Base-by-base conservation (phyloP, 92 coral and sea anemone genomes). In the Paramuricea clavata region DNA sequence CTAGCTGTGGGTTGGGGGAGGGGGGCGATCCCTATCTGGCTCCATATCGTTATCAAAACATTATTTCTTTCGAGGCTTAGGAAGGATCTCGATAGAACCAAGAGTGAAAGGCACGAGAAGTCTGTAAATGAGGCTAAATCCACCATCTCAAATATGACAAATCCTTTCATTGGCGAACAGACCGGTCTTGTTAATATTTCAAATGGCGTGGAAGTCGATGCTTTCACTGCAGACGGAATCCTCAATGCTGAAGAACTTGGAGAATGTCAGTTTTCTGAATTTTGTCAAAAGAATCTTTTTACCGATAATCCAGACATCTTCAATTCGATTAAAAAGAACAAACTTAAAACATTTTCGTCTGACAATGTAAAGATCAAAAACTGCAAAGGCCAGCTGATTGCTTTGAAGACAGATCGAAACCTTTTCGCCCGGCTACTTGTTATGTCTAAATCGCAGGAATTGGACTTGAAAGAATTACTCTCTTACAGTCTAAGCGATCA, bases 391-490 rank as follows among this genome's bases (percentile, higher is more conserved):
- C 68, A 77, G 32, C 65, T 49, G 57, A 49, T 28, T 15, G 82
- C 69, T 25, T 26, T 57, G 65, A 57, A 57, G 30, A 57, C 65
- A 57, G 65, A 57, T 25, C 26, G 65, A 57, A 49, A 62, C 30
- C 65, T 57, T 57, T 57, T 57, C 17, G 65, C 65, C 30, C 65
- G 31, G 65, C 65, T 57, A 57, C 65, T 57, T 57, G 65, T 57
- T 57, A 57, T 57, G 61, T 57, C 65, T 11, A 86, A 68, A 77
- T 75, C 67, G n/a, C 42, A 83, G 30, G 85, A 86, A 34, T 43
- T 86, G 22, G 78, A 77, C 42, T 79, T 87, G 54, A 80, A 80
- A 61, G 86, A 61, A 22, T 42, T 87, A 42, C 86, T 87, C 12
- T 78, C 61, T n/a, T 85, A 85, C 50, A 52, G 75, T 22, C 70